Evolutionary conservation across 2,888 invertebrate genomes (phyloP), one percentile per base, ranked within the genome.

Genomic region (Leptinotarsa haldemani): DNA sequence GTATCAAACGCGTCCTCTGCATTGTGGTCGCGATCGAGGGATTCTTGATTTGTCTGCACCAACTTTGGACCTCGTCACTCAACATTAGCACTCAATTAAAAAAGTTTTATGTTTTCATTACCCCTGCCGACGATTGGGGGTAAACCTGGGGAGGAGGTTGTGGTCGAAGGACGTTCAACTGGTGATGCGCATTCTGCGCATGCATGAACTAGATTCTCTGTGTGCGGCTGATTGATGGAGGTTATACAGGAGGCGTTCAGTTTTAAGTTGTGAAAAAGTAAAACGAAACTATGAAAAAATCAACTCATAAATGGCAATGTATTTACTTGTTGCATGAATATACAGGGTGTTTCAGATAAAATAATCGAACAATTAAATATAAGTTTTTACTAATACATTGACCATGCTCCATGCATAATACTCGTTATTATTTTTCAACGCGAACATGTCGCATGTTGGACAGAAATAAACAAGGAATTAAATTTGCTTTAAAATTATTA

Each of bases 211-310:
- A 75, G 46, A 65, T 73, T 73, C 13, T 65, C 56, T 53, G 47
- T n/a, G 40, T 16, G 58, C n/a, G 61, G 30, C 1, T n/a, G 61
- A 16, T 20, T 70, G 48, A 22, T 15, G 47, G 74, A 18, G 46
- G 16, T 84, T 47, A 89, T 88, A 47, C 40, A 40, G 9, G 40
- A 40, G 40, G 40, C 40, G 3, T 40, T 40, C 40, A 40, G 40
- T 40, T 40, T 40, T 40, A 3, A 40, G 9, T 9, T 2, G 2
- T 12, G 40, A 40, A 40, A 40, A 40, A 9, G 40, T 40, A 40
- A 12, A 2, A 30, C 5, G 5, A 25, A 25, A 25, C 7, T 40
- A 40, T 40, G 40, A 40, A 9, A 40, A 40, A 40, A 9, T 40
- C 9, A 40, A 12, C 9, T 12, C 40, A 40, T 40, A 9, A 40